Conservation (phyloP, 2,888 invertebrate genomes). For the Encarsia formosa region DNA sequence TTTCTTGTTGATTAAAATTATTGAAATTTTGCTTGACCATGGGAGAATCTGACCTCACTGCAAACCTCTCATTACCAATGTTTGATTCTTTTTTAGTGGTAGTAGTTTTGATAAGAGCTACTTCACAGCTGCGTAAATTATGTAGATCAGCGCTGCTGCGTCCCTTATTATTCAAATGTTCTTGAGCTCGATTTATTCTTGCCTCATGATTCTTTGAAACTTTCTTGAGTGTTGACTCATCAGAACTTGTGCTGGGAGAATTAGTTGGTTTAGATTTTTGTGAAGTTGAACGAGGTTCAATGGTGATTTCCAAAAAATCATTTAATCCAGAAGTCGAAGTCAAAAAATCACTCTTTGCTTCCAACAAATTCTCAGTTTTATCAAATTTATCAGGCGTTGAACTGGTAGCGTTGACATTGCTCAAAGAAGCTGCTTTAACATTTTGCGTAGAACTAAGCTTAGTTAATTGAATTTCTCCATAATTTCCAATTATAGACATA, state of each 20-base stretch:
- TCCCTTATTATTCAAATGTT: conserved; percentile 12
- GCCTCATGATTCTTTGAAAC: background rate
- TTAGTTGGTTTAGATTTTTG: conserved; percentile 5
- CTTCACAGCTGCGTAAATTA: too few species aligned
- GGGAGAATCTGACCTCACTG: too few species aligned
- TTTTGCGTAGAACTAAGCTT: background rate
- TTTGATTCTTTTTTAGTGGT: too few species aligned
- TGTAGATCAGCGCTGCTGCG: too few species aligned
- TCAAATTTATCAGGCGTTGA: background rate
- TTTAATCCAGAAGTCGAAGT: background rate
- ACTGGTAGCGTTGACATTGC: background rate
- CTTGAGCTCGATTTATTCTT: conserved; percentile 10
- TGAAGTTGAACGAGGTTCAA: conserved; percentile 14
- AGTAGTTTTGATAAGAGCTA: too few species aligned
- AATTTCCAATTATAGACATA: conserved; percentile 17
- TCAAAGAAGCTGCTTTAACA: background rate
- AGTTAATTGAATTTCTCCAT: conserved; percentile 19
- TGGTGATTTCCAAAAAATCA: conserved; percentile 21
- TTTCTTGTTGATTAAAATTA: too few species aligned
- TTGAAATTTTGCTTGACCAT: too few species aligned
- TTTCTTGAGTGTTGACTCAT: background rate
- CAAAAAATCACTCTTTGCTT: conserved; percentile 1
- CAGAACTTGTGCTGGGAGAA: background rate
- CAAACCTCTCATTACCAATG: too few species aligned
- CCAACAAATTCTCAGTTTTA: background rate